phyloP scores from a whole-genome alignment of 92 coral and sea anemone species.

The Metridium senile region DNA sequence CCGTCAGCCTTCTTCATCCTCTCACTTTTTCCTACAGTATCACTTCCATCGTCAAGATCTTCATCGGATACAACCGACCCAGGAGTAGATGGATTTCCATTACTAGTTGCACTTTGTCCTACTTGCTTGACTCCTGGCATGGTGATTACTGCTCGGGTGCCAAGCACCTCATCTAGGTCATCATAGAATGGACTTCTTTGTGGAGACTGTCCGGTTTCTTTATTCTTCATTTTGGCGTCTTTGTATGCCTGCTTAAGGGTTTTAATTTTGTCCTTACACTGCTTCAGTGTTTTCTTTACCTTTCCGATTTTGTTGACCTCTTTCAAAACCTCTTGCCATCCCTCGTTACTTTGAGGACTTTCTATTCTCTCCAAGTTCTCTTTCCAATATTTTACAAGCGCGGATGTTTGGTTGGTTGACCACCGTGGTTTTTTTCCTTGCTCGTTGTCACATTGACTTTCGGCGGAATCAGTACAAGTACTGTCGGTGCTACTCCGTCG shows the following conservation, averaged over 20 bases:
- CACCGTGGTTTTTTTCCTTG: not conserved
- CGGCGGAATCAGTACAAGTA: too few relatives aligned
- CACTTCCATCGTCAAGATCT: too few relatives aligned
- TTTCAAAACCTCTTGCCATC: not conserved
- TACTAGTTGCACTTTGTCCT: too few relatives aligned
- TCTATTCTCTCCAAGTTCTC: not conserved
- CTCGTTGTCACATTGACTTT: not conserved
- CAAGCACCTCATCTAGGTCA: constrained; percentile 22
- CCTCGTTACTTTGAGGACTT: not conserved
- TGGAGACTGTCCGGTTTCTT: constrained; percentile 25
- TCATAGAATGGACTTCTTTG: constrained; percentile 21
- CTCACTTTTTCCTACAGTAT: not conserved
- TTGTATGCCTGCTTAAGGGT: constrained; percentile 12
- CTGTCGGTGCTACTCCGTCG: too few relatives aligned
- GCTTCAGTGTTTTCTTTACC: constrained; percentile 8
- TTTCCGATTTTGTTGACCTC: constrained; percentile 12
- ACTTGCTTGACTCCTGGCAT: constrained; percentile 29
- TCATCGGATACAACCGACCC: too few relatives aligned
- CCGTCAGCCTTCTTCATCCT: not conserved
- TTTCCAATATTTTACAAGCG: constrained; percentile 7
- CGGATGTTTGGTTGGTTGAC: constrained; percentile 6
- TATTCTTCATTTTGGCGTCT: constrained; percentile 14
- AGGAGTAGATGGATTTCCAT: too few relatives aligned
- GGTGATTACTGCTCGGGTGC: constrained; percentile 10
- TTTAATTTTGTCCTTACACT: constrained; percentile 4